These are phyloP conservation scores for Thunnus thynnus DNA, from an alignment of 2,113 vertebrate genomes.

Conservation along the genomic window DNA sequence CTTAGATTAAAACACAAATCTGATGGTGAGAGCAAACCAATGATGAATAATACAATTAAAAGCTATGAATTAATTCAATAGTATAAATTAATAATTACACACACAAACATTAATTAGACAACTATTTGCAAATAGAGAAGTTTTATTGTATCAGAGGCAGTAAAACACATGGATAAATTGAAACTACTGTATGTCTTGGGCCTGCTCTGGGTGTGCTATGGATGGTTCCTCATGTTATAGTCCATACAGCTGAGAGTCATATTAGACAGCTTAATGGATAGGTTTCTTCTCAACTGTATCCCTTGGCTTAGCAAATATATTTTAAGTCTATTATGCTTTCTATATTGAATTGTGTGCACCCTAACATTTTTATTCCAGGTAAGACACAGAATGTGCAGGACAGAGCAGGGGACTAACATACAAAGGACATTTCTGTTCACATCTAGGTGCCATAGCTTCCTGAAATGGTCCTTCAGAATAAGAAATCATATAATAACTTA, in stretches of 20 bases:
- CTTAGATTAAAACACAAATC: neutral
- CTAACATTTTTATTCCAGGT: slow-evolving; percentile 12
- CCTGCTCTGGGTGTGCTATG: neutral
- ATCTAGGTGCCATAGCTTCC: neutral
- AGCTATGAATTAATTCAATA: neutral
- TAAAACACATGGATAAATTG: neutral
- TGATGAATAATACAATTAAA: neutral
- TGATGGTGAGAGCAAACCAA: too few species aligned
- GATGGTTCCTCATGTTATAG: neutral
- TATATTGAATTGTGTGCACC: slow-evolving; percentile 31
- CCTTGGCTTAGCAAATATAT: slow-evolving; percentile 42
- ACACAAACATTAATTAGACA: neutral
- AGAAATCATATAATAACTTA: too few species aligned
- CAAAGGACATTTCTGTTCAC: neutral
- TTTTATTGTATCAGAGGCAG: neutral
- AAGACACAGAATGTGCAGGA: neutral
- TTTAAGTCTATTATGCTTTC: slow-evolving; percentile 20
- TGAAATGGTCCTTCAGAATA: neutral
- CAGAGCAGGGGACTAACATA: neutral
- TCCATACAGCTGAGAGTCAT: slow-evolving; percentile 27
- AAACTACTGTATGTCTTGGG: neutral
- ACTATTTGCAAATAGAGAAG: neutral
- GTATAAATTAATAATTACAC: neutral
- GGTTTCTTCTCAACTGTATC: slow-evolving; percentile 32
- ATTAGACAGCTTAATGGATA: slow-evolving; percentile 50